Conservation (phyloP, 2,113 vertebrate species). For the Dromaius novaehollandiae region DNA sequence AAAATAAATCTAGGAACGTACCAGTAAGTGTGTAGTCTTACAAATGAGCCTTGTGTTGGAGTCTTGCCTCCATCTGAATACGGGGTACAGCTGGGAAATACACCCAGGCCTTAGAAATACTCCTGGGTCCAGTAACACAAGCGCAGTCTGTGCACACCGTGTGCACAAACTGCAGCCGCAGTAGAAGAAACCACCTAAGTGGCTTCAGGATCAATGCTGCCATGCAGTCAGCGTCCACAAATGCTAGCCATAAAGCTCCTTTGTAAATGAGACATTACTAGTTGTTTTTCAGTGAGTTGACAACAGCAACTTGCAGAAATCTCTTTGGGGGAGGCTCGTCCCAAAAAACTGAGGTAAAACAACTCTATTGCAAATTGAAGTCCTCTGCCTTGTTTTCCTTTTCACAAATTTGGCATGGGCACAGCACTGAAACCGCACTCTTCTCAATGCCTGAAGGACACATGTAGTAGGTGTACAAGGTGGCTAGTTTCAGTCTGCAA, state of each 20-base stretch:
- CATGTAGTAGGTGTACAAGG: not conserved
- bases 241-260: not conserved
- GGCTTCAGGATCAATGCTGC: not conserved
- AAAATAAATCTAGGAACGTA: not conserved
- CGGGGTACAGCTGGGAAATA: not conserved
- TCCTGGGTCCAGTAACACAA: not conserved
- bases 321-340: not conserved
- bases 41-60: not conserved
- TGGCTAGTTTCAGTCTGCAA: not conserved
- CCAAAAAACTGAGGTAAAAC: not conserved
- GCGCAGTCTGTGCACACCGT: not conserved
- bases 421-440: not conserved
- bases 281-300: not conserved
- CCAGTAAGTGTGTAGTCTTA: not conserved
- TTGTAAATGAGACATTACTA: not conserved
- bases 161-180: not conserved
- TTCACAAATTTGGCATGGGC: not conserved
- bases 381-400: not conserved
- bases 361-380: not conserved
- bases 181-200: not conserved
- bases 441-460: not conserved
- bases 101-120: not conserved
- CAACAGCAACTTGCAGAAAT: not conserved
- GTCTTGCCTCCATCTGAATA: not conserved
- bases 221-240: fast-evolving